These are phyloP conservation scores for Samia ricini DNA, from an alignment of 1,140 invertebrate genomes.

Conservation along the genomic window DNA sequence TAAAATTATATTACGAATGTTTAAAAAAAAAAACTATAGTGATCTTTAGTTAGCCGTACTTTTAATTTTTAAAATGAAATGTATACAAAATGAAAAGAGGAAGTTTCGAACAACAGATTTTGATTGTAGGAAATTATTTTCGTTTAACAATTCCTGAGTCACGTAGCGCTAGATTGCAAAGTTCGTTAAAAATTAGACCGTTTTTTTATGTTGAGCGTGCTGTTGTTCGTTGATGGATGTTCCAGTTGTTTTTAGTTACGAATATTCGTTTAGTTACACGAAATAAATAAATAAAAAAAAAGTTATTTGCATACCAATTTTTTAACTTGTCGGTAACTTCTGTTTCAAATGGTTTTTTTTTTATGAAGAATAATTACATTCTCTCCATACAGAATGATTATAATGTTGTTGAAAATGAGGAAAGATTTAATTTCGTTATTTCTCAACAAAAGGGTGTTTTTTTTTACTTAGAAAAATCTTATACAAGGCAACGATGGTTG, in stretches of 20 bases:
- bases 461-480: no score
- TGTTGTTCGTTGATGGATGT: neutral
- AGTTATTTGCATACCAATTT: neutral
- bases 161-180: constrained; percentile 6
- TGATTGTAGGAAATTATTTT: neutral
- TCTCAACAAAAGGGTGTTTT: no score
- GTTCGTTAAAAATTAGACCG: constrained; percentile 1
- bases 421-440: no score
- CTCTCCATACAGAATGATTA: no score
- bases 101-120: neutral
- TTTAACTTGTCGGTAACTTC: neutral
- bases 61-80: neutral
- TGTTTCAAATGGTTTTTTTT: no score
- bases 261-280: neutral
- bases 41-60: neutral
- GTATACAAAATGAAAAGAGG: neutral
- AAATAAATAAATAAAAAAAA: neutral
- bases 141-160: neutral
- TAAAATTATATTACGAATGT: no score
- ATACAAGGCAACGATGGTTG: no score
- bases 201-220: neutral
- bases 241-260: neutral
- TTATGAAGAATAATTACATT: no score
- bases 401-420: no score
- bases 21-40: no score